Conservation (phyloP, 2,113 vertebrate species). For the Solea solea region DNA sequence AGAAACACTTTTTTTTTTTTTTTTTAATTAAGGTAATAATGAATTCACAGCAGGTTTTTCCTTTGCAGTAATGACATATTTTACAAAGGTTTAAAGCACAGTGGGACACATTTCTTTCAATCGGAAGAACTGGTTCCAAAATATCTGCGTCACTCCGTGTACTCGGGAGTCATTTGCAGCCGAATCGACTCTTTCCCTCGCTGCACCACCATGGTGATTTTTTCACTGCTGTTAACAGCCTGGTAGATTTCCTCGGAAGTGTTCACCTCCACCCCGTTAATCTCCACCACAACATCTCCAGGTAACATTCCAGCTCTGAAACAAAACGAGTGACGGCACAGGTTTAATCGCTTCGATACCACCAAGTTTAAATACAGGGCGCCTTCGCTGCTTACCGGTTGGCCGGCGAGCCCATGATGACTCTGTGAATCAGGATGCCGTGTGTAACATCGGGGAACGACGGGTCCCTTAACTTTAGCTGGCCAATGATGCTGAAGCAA, state of each 20-base stretch:
- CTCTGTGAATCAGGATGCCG: constrained; percentile 91
- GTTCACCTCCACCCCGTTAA: constrained; percentile 73
- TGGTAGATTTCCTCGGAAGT: constrained; percentile 90
- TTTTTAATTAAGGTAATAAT: not conserved
- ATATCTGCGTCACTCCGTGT: constrained; percentile 79
- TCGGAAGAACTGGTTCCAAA: not conserved
- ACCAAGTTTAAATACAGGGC: no score
- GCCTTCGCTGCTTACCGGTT: constrained; percentile 79
- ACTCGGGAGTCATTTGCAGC: constrained; percentile 88
- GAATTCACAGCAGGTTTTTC: not conserved
- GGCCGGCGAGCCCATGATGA: constrained; percentile 91
- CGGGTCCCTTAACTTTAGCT: constrained; percentile 89
- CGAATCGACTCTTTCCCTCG: constrained; percentile 80
- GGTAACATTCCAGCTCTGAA: constrained; percentile 76
- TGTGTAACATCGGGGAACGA: constrained; percentile 89
- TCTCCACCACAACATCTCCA: constrained; percentile 74
- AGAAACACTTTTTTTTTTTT: not conserved
- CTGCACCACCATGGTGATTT: constrained; percentile 85
- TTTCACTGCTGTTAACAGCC: constrained; percentile 84
- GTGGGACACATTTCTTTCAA: not conserved
- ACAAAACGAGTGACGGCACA: constrained; percentile 15
- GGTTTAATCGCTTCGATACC: not conserved
- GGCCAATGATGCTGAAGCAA: constrained; percentile 86
- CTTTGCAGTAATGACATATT: not conserved
- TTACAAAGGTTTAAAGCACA: not conserved